Evolutionary conservation across 2,888 invertebrate genomes (phyloP).

Genomic region (Dendrolimus pini): DNA sequence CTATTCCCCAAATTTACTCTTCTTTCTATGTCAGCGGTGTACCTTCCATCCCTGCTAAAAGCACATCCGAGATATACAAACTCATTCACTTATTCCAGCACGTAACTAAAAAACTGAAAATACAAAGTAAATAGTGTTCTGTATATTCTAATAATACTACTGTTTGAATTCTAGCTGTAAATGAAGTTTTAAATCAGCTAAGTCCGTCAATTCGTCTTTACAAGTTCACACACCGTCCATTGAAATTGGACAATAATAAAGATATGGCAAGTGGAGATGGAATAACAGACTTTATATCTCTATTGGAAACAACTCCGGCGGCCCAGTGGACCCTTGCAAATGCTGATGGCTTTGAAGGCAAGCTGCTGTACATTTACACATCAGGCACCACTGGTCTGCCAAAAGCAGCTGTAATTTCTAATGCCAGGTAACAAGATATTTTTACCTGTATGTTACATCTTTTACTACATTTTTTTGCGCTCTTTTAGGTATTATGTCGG

Average conservation of each 20-base stretch:
- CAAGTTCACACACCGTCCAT: conserved; percentile 61
- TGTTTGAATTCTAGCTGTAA: conserved; percentile 75
- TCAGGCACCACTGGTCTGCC: conserved; percentile 99
- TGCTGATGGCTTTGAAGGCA: conserved; percentile 84
- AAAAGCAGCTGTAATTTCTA: conserved; percentile 97
- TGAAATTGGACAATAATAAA: conserved; percentile 30
- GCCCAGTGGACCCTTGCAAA: conserved; percentile 75
- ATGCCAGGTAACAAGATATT: conserved; percentile 82
- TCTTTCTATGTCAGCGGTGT: too few relatives aligned
- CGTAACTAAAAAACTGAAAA: too few relatives aligned
- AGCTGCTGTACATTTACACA: conserved; percentile 96
- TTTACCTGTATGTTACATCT: too few relatives aligned
- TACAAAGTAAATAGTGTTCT: too few relatives aligned
- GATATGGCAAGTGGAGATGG: conserved; percentile 41
- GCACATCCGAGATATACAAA: too few relatives aligned
- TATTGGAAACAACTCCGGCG: conserved; percentile 75
- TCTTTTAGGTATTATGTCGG: too few relatives aligned
- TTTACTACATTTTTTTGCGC: too few relatives aligned
- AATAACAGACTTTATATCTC: conserved; percentile 75
- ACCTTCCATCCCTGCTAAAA: too few relatives aligned
- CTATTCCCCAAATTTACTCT: too few relatives aligned
- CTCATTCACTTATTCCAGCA: too few relatives aligned
- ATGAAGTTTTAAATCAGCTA: conserved; percentile 81
- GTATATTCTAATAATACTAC: too few relatives aligned
- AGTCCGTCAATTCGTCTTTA: conserved; percentile 82